Conservation (phyloP, 2,797 vertebrate genomes). For the Pangasius macronema region DNA sequence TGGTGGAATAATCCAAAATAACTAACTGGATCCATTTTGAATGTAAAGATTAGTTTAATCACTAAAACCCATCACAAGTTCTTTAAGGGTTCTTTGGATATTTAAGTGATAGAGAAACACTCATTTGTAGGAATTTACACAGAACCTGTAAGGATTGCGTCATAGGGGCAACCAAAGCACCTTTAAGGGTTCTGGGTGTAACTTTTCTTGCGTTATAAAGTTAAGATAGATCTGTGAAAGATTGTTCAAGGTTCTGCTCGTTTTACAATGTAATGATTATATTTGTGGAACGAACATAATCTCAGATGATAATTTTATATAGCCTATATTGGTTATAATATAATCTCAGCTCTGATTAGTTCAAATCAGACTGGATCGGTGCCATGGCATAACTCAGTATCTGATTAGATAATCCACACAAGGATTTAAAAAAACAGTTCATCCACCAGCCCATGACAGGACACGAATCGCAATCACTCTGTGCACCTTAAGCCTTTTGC, state of each 20-base stretch:
- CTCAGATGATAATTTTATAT: neutral
- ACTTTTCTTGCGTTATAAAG: neutral
- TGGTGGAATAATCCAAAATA: too few species aligned
- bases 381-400: neutral
- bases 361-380: neutral
- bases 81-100: too few species aligned
- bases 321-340: neutral
- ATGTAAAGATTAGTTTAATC: too few species aligned
- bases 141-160: neutral
- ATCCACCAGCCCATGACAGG: neutral
- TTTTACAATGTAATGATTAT: neutral
- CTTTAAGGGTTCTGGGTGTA: neutral
- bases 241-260: neutral
- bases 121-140: neutral
- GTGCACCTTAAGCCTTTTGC: neutral
- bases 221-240: neutral
- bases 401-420: neutral
- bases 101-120: too few species aligned
- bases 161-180: neutral
- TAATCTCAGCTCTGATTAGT: neutral
- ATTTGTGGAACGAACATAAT: neutral
- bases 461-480: neutral
- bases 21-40: too few species aligned
- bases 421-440: neutral
- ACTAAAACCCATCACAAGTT: too few species aligned